Conservation (phyloP, 2,797 vertebrate species). For the Danio jaintianensis region DNA sequence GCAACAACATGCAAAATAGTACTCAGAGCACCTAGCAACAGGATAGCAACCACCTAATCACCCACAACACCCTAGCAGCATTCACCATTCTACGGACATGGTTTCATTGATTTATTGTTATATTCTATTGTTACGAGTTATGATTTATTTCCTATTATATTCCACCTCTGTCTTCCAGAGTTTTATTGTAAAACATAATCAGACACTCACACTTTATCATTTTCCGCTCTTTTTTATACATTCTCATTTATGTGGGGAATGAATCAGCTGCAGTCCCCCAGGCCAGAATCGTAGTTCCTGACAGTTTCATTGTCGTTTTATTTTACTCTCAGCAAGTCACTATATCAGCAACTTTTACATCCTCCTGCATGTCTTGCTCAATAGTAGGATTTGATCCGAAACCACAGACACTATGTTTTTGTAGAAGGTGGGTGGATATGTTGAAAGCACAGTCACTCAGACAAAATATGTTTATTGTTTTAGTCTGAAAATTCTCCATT, state of each 20-base stretch:
- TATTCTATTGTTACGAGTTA: not conserved
- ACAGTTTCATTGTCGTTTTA: conserved; percentile 7
- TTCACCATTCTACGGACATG: not conserved
- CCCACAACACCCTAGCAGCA: not conserved
- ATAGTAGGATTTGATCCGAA: conserved; percentile 2
- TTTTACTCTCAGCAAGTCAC: conserved; percentile 17
- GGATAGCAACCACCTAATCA: not conserved
- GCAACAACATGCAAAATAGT: not conserved
- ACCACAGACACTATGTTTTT: conserved; percentile 16
- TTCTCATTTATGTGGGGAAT: conserved; percentile 5
- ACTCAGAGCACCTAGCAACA: not conserved
- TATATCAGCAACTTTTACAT: conserved; percentile 23
- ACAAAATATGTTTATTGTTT: no score
- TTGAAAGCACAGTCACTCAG: conserved; percentile 1
- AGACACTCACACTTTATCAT: not conserved
- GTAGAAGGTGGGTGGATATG: not conserved
- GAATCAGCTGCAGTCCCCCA: not conserved
- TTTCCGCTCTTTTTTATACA: conserved; percentile 7
- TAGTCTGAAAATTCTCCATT: no score
- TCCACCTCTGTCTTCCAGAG: not conserved
- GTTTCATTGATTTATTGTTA: not conserved
- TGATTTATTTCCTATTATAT: conserved; percentile 18
- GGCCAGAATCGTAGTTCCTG: not conserved
- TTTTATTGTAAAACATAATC: conserved; percentile 16
- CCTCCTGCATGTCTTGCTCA: conserved; percentile 22